Base-by-base conservation (phyloP, 2,113 vertebrate species). In the Calypte anna region DNA sequence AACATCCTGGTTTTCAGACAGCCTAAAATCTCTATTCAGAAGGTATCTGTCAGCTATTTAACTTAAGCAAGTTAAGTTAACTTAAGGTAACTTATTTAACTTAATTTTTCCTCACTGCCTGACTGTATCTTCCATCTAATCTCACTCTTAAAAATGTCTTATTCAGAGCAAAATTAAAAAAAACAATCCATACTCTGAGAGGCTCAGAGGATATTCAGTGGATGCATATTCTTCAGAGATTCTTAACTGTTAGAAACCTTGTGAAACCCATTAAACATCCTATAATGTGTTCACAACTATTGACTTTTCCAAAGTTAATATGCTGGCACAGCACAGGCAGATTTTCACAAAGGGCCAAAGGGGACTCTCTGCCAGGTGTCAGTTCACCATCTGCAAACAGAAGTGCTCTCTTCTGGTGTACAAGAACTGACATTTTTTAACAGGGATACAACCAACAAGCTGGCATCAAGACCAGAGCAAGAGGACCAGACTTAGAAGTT, bases 251-350 rank as follows among this genome's bases (percentile, higher is more conserved):
- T 66, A 55, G 27, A 91, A 91, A 75, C 28, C 25, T 72, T 78
- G 38, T 28, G 57, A 89, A 92, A 6, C 4, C 13, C 38, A 11
- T 9, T 58, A 23, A 89, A 70, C 18, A 15, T 7, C 38, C 44
- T 66, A 9, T 4, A 61, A 31, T 13, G 10, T 11, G 23, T 91
- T 91, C 82, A 82, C 63, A 91, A 7, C 84, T 85, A 15, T 44
- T 96, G 90, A 70, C 79, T 77, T 91, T 88, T 70, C 67, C 88
- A 86, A 90, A 72, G 51, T 80, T 66, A 88, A 54, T 21, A 19
- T 9, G 21, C 61, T 80, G 76, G 36, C 75, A 59, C 46, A 54
- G 75, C 69, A 63, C 0, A 1, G 21, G 30, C 57, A 85, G 91
- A 53, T 79, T 79, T 61, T 91, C 72, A 44, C 27, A 22, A 57